A percentile compares a stretch with the other conserved stretches of the same genome.
Conservation (phyloP, 2,888 invertebrate genomes). For the Eristalis arbustorum region DNA sequence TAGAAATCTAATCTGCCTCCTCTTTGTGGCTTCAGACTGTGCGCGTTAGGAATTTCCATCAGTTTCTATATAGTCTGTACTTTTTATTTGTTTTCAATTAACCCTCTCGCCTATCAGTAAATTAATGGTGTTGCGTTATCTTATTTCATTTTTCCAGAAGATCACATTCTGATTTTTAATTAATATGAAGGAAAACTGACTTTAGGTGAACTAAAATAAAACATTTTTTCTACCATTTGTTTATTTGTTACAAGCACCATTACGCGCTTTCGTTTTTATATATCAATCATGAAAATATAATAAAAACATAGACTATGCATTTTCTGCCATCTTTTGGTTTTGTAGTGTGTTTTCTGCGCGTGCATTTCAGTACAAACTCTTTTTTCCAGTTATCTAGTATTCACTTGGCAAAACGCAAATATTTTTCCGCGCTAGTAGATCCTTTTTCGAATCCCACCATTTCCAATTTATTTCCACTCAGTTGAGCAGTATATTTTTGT, state of each 20-base stretch:
- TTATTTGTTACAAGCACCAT: slow-evolving; percentile 44
- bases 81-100: neutral
- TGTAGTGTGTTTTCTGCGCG: slow-evolving; percentile 9
- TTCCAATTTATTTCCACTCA: slow-evolving; percentile 25
- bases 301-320: neutral
- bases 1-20: too few relatives aligned
- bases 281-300: neutral
- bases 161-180: slow-evolving; percentile 69
- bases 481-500: neutral
- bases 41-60: neutral
- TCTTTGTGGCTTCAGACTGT: too few relatives aligned
- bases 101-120: slow-evolving; percentile 7
- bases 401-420: slow-evolving; percentile 2
- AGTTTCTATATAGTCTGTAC: neutral
- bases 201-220: slow-evolving; percentile 60
- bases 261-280: slow-evolving; percentile 49
- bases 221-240: slow-evolving; percentile 34
- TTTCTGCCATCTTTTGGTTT: slow-evolving; percentile 1
- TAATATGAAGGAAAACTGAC: slow-evolving; percentile 64
- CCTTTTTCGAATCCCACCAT: slow-evolving; percentile 9
- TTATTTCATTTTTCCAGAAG: slow-evolving; percentile 66
- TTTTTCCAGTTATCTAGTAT: slow-evolving; percentile 18
- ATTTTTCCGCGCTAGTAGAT: slow-evolving; percentile 16
- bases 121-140: slow-evolving; percentile 53
- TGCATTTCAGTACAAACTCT: slow-evolving; percentile 12